Evolutionary conservation across 2,113 vertebrate genomes (phyloP).

Genomic region (Lepisosteus oculatus): DNA sequence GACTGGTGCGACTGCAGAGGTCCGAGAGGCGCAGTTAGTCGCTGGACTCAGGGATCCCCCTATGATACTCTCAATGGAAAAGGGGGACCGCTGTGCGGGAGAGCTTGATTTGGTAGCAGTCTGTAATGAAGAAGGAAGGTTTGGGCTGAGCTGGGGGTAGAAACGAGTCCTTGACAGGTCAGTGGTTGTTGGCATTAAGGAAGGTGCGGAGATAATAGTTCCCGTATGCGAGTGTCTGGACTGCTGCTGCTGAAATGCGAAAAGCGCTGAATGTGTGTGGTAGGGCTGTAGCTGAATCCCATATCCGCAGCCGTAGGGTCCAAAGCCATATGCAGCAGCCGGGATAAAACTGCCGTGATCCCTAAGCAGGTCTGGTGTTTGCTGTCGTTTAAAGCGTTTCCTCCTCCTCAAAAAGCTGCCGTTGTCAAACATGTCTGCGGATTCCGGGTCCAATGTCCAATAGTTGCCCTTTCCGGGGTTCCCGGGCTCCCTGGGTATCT

Average conservation of each 20-base stretch:
- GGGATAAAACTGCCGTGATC: constrained; percentile 66
- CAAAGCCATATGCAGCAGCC: constrained; percentile 73
- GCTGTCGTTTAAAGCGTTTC: constrained; percentile 91
- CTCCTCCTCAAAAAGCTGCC: constrained; percentile 82
- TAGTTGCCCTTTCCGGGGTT: constrained; percentile 89
- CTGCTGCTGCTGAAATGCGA: constrained; percentile 79
- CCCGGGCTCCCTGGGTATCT: constrained; percentile 82
- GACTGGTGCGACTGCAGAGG: constrained; percentile 69
- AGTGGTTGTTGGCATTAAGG: constrained; percentile 65
- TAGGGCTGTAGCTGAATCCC: constrained; percentile 86
- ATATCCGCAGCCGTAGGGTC: constrained; percentile 78
- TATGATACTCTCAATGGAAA: constrained; percentile 91
- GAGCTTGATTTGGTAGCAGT: constrained; percentile 59
- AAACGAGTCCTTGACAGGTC: constrained; percentile 78
- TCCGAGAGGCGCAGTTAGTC: constrained; percentile 66
- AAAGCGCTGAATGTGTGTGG: constrained; percentile 79
- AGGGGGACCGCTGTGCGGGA: constrained; percentile 73
- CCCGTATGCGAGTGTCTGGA: constrained; percentile 61
- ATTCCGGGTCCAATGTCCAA: constrained; percentile 88
- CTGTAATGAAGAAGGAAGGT: constrained; percentile 56
- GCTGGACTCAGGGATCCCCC: constrained; percentile 68
- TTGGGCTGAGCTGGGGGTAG: constrained; percentile 73
- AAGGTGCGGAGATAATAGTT: constrained; percentile 63
- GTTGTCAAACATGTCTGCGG: constrained; percentile 90
- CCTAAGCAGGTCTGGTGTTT: constrained; percentile 75